Conservation (phyloP, 2,797 vertebrate genomes). For the Coregonus suidteri region DNA sequence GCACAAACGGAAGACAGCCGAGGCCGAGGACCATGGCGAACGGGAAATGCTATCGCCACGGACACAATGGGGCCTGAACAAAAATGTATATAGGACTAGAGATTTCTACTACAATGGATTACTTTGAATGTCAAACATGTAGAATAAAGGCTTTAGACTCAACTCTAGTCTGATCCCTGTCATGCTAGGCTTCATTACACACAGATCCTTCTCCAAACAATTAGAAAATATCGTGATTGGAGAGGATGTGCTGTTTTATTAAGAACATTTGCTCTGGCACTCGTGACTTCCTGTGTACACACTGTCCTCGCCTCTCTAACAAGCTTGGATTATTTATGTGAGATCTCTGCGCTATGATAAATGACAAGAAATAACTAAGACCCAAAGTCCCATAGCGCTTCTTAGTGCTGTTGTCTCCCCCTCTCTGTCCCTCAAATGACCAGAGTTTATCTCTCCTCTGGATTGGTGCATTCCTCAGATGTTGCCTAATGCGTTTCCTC, state of each 20-base stretch:
- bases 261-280: constrained; percentile 34
- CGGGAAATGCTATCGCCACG: constrained; percentile 13
- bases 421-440: constrained; percentile 30
- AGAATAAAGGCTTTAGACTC: background rate
- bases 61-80: constrained; percentile 27
- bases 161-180: background rate
- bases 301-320: background rate
- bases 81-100: background rate
- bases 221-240: background rate
- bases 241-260: background rate
- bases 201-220: background rate
- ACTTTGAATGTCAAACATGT: background rate
- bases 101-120: background rate
- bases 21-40: constrained; percentile 16
- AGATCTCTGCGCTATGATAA: constrained; percentile 31
- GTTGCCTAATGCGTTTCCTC: constrained; percentile 52
- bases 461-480: constrained; percentile 49
- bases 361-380: constrained; percentile 20
- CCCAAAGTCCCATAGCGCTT: background rate
- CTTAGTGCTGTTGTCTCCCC: constrained; percentile 16
- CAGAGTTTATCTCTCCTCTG: constrained; percentile 28
- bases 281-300: constrained; percentile 29
- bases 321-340: constrained; percentile 14
- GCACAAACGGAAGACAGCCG: constrained; percentile 21
- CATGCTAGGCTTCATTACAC: background rate